phyloP scores from a whole-genome alignment of 2,113 vertebrate species.

The Ctenodactylus gundi region DNA sequence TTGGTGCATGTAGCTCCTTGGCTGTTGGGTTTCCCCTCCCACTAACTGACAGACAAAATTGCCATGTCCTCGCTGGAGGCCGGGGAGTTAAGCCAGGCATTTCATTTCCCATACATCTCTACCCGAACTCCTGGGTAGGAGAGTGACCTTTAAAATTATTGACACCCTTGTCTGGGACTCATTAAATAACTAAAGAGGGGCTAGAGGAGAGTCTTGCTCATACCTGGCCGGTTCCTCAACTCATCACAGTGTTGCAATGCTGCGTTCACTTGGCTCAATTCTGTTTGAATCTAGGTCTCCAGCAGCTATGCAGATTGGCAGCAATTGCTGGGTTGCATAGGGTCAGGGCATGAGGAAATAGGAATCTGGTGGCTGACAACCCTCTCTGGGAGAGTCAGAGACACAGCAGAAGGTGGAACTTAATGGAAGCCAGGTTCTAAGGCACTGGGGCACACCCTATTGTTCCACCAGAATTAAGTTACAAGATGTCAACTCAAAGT shows the following conservation, averaged over 20 bases:
- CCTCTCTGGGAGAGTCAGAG: neutral
- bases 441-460: neutral
- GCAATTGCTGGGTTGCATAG: neutral
- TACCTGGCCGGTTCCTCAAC: neutral
- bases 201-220: neutral
- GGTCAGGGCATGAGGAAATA: too few relatives aligned
- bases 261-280: neutral
- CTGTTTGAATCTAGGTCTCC: neutral
- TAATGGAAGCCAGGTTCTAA: neutral
- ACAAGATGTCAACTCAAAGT: neutral
- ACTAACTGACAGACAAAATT: neutral
- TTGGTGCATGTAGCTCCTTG: neutral
- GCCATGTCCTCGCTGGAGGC: neutral
- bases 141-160: neutral
- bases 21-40: neutral
- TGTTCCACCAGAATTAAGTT: neutral
- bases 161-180: too few relatives aligned
- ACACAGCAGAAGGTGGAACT: neutral
- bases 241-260: neutral
- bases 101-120: neutral
- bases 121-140: neutral
- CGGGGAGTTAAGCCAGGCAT: neutral
- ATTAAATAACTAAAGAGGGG: neutral
- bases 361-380: neutral
- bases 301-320: neutral